Conservation (phyloP, 2,888 invertebrate genomes). For the Dorcus parallelipipedus region DNA sequence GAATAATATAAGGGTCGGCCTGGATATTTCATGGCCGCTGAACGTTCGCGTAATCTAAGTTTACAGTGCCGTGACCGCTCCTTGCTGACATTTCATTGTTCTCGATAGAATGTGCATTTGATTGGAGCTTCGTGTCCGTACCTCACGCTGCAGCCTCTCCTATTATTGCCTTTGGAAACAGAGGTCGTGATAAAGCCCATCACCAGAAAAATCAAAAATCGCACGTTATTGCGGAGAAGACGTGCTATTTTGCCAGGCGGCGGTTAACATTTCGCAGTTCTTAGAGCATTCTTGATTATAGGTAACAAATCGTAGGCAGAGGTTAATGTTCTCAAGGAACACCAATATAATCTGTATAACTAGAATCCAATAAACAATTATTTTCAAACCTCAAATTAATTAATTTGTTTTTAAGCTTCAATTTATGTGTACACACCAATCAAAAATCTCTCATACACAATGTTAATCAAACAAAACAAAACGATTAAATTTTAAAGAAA, state of each 20-base stretch:
- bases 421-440: too few species aligned
- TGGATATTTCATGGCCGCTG: too few species aligned
- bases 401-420: too few species aligned
- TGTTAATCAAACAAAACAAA: too few species aligned
- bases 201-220: conserved; percentile 7
- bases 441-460: too few species aligned
- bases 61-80: conserved; percentile 6
- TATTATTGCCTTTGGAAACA: conserved; percentile 12
- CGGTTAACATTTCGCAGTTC: conserved; percentile 6
- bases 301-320: conserved; percentile 3
- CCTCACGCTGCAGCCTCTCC: conserved; percentile 12
- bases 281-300: conserved; percentile 10
- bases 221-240: not conserved
- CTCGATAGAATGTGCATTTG: conserved; percentile 18
- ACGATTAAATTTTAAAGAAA: too few species aligned
- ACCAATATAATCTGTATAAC: too few species aligned
- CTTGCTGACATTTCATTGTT: conserved; percentile 14
- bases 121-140: conserved; percentile 19
- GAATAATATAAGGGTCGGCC: too few species aligned
- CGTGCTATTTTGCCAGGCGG: conserved; percentile 7
- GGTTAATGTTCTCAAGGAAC: too few species aligned
- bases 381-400: too few species aligned
- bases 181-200: conserved; percentile 10
- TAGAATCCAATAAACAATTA: too few species aligned
- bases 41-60: not conserved